Evolutionary conservation across 1,140 invertebrate genomes (phyloP), one percentile per base, ranked within the genome.

Genomic region (Thaumetopoea pityocampa): DNA sequence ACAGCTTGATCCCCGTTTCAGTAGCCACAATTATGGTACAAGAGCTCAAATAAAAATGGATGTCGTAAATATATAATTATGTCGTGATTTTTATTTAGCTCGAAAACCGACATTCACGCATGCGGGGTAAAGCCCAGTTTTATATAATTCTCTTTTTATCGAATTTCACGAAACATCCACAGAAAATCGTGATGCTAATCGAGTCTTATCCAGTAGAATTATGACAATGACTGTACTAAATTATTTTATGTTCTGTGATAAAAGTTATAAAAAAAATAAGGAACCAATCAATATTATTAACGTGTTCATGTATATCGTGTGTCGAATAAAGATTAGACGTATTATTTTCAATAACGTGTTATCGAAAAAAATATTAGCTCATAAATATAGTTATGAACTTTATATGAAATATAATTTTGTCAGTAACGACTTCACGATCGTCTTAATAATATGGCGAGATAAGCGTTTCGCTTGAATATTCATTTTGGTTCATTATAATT

Each of bases 401-500:
- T 79, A n/a, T n/a, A 80, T 79, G 67, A 80, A 83, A 83, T 79
- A 80, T 67, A 83, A 78, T 79, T 71, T 77, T 40, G 50, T 62
- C 35, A 37, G 61, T 79, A 83, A 80, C 72, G 63, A 76, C 62
- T 63, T 67, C 68, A 73, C 74, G 70, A 77, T 67, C 69, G 67
- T 66, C 60, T 70, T 83, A 83, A 77, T 80, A 80, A 72, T 66
- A 73, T 62, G 67, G 42, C 57, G 58, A 58, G 55, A 51, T 77
- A 80, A 80, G 66, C 67, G 74, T 76, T 82, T 74, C 67, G 60
- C 61, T 67, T 82, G 70, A 77, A 79, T 83, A 80, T 83, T 80
- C 73, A 80, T 83, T 78, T 79, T 51, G 56, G 59, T 61, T 72
- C 70, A 72, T 76, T 72, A 77, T 79, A 67, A 82, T 80, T 82